A percentile compares a stretch with the other conserved stretches of the same genome.
These are phyloP conservation scores for Philopedon plagiatum DNA, from an alignment of 2,888 invertebrate species.

Conservation along the genomic window DNA sequence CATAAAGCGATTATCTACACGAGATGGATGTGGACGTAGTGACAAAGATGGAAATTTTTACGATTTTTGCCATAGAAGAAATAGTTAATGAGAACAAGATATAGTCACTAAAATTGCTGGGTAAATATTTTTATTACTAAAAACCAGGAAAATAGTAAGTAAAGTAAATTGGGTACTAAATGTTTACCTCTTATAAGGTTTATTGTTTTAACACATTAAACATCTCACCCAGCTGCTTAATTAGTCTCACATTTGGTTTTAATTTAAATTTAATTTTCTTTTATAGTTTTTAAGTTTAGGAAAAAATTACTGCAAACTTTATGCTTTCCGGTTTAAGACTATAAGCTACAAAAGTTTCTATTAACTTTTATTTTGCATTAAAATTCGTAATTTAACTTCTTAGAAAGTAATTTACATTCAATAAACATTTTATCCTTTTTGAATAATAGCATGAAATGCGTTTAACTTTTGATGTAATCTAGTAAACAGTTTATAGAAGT, in stretches of 20 bases:
- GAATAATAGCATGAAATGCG: conserved; percentile 42
- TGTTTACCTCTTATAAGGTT: background rate
- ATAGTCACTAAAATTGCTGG: too few species aligned
- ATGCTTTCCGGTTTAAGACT: conserved; percentile 8
- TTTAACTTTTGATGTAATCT: conserved; percentile 46
- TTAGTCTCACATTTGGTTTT: background rate
- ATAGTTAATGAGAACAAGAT: too few species aligned
- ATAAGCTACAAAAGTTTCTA: conserved; percentile 10
- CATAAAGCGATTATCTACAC: too few species aligned
- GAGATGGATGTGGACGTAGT: too few species aligned
- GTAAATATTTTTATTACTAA: too few species aligned
- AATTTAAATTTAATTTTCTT: conserved; percentile 22
- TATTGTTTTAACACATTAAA: background rate
- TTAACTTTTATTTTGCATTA: conserved; percentile 47
- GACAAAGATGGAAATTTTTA: too few species aligned
- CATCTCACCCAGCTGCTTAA: background rate
- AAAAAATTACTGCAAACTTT: conserved; percentile 23
- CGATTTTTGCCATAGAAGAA: too few species aligned
- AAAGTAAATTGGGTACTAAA: too few species aligned
- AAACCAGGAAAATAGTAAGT: background rate
- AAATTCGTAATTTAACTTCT: conserved; percentile 50
- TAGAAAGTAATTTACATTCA: conserved; percentile 51
- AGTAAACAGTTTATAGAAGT: conserved; percentile 38
- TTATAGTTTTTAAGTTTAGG: background rate
- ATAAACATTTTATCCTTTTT: conserved; percentile 48